phyloP scores from a whole-genome alignment of 2,888 invertebrate genomes.

The Synergus umbraculus region DNA sequence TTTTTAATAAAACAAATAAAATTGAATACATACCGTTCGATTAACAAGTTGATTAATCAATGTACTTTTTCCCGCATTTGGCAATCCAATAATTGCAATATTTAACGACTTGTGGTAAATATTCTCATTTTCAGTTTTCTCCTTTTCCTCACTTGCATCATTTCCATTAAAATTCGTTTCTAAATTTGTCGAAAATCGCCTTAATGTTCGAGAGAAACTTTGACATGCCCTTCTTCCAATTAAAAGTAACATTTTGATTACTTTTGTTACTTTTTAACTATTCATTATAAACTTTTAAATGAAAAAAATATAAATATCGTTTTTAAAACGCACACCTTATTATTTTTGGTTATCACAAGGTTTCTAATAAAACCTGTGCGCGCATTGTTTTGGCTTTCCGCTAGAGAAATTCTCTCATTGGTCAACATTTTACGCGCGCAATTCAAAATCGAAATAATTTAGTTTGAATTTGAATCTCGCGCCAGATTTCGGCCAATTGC shows the following conservation, averaged over 20 bases:
- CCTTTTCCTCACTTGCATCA: background rate
- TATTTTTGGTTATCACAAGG: too few relatives aligned
- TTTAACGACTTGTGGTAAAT: slow-evolving; percentile 56
- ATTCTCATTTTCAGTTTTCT: background rate
- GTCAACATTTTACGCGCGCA: too few relatives aligned
- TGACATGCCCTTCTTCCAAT: background rate
- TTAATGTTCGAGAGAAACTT: background rate
- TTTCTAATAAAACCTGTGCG: too few relatives aligned
- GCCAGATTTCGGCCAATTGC: too few relatives aligned
- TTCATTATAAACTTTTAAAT: background rate
- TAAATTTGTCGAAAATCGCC: background rate
- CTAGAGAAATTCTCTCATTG: too few relatives aligned
- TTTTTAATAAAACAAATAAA: slow-evolving; percentile 7
- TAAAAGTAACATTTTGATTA: background rate
- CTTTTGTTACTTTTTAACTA: background rate
- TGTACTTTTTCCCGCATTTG: slow-evolving; percentile 98
- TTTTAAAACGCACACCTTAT: too few relatives aligned
- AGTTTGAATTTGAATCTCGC: too few relatives aligned
- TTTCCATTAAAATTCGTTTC: background rate
- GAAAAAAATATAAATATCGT: background rate
- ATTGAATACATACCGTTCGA: slow-evolving; percentile 81
- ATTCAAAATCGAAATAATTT: too few relatives aligned
- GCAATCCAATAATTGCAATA: slow-evolving; percentile 91
- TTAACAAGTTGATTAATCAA: slow-evolving; percentile 92
- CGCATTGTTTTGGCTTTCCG: too few relatives aligned